Conservation (phyloP, 2,113 vertebrate species). For the Oncorhynchus clarkii region DNA sequence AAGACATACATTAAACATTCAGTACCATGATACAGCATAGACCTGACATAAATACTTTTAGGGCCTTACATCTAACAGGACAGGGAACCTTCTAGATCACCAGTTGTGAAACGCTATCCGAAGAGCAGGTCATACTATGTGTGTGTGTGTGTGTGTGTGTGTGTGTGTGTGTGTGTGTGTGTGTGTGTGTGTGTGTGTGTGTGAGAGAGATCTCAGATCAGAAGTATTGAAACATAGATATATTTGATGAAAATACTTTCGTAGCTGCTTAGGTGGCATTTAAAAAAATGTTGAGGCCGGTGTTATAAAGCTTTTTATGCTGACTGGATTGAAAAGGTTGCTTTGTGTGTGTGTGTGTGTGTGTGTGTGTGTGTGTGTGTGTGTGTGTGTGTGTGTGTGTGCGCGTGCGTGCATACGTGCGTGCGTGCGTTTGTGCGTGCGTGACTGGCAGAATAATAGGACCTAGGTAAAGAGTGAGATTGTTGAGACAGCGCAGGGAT, state of each 20-base stretch:
- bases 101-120: neutral
- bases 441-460: neutral
- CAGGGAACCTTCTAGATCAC: too few relatives aligned
- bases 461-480: neutral
- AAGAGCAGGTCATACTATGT: too few relatives aligned
- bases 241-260: neutral
- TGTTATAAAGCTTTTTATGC: conserved; percentile 9
- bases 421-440: too few relatives aligned
- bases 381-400: too few relatives aligned
- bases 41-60: neutral
- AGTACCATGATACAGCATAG: too few relatives aligned
- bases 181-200: too few relatives aligned
- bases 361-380: neutral
- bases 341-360: conserved; percentile 9
- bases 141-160: too few relatives aligned
- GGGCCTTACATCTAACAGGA: neutral
- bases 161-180: too few relatives aligned
- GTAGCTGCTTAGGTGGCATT: neutral
- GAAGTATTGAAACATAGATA: neutral
- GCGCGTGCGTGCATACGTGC: too few relatives aligned
- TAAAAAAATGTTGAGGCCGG: conserved; percentile 9
- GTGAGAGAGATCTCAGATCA: neutral
- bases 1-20: neutral
- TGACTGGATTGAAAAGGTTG: conserved; percentile 25
- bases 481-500: conserved; percentile 2